These are phyloP conservation scores for Phrixothrix hirtus DNA, from an alignment of 2,888 invertebrate species.

Conservation along the genomic window DNA sequence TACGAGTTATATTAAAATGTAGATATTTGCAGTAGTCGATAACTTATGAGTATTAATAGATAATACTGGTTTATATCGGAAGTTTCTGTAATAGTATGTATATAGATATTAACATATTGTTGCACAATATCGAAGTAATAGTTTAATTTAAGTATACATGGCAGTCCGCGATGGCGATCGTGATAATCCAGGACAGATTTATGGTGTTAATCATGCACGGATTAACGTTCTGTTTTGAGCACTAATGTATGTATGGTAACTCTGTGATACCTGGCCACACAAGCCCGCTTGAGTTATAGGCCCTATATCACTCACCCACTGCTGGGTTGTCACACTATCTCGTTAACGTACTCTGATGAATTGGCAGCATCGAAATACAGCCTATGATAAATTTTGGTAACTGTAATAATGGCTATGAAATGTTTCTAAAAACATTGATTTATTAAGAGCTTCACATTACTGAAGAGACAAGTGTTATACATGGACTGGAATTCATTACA, in stretches of 20 bases:
- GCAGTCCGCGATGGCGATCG: constrained; percentile 48
- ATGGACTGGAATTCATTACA: too few species aligned
- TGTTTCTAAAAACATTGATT: too few species aligned
- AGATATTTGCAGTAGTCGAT: too few species aligned
- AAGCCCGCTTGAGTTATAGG: constrained; percentile 52
- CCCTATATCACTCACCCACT: constrained; percentile 57
- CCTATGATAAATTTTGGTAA: too few species aligned
- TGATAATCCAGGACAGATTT: constrained; percentile 62
- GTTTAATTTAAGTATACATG: constrained; percentile 45
- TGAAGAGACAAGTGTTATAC: too few species aligned
- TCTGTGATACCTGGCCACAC: constrained; percentile 53
- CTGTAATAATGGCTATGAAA: too few species aligned
- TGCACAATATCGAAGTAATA: constrained; percentile 35
- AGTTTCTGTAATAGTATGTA: background rate
- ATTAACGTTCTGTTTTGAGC: constrained; percentile 57
- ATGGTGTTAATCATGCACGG: constrained; percentile 67
- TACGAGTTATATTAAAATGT: too few species aligned
- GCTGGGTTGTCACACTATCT: constrained; percentile 45
- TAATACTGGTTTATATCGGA: too few species aligned
- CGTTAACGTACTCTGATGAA: constrained; percentile 47
- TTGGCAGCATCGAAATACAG: constrained; percentile 35
- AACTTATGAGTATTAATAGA: too few species aligned
- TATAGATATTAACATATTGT: constrained; percentile 5
- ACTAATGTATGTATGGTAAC: constrained; percentile 30
- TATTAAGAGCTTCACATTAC: too few species aligned